Base-by-base conservation (phyloP, 2,113 vertebrate genomes). In the Urocitellus parryii region DNA sequence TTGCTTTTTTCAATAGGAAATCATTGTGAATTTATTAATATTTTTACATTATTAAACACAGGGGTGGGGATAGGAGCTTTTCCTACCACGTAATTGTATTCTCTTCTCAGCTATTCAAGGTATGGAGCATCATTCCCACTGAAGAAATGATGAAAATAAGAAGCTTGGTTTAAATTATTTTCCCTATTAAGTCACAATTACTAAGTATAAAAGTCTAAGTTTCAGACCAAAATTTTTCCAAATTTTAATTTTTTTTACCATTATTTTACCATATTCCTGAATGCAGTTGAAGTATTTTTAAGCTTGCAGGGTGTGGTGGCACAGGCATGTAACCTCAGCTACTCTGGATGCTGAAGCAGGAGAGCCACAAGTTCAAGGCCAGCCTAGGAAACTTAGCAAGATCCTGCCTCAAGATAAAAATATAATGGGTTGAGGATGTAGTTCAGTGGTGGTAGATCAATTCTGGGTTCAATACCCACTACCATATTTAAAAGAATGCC, bases 21-120 rank as follows among this genome's bases (percentile, higher is more conserved):
- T 39, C 58, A 34, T 77, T 39, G 2, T 72, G 85, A 94, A 45
- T 77, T 29, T 76, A 67, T 81, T 94, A 48, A 61, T 88, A 79
- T 72, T 61, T 7, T 63, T 78, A 88, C 8, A 88, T 48, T 67
- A 92, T 92, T 92, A 94, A 96, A 77, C 81, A 42, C 61, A 77
- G 10, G 8, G 56, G 24, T 87, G 67, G 14, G 42, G 17, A 18
- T 68, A 92, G 63, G 37, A 65, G 17, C 12, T 88, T 94, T 90
- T 88, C 1, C 39, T 51, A 82, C 17, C 4, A 48, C 32, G 11
- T 67, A 67, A 92, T 13, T 90, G 58, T 39, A 82, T 88, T 67
- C 9, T 80, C 29, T 80, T 61, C 34, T 72, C 18, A 84, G 1
- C 48, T 14, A 53, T 88, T 76, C 51, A 84, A 84, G 13, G 14